These are phyloP conservation scores for Eurystomus glaucurus DNA, from an alignment of 2,797 vertebrate genomes.

Conservation along the genomic window DNA sequence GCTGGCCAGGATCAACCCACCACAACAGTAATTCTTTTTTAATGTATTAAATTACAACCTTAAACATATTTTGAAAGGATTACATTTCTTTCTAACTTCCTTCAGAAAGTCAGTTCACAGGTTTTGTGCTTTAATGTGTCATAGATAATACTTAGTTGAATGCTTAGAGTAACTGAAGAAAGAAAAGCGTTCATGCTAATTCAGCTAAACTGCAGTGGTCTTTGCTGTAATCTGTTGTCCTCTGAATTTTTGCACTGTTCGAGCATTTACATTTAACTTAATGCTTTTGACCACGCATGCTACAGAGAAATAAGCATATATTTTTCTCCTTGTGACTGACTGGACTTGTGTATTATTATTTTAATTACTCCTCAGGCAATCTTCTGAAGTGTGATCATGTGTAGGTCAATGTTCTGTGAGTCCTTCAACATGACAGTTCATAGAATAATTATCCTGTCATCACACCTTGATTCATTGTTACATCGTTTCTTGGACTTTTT, in stretches of 20 bases:
- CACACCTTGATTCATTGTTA: slow-evolving; percentile 74
- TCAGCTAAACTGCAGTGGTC: slow-evolving; percentile 64
- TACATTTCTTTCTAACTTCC: slow-evolving; percentile 13
- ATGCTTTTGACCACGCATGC: slow-evolving; percentile 18
- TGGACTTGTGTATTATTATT: slow-evolving; percentile 60
- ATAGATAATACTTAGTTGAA: slow-evolving; percentile 62
- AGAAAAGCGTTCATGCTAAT: slow-evolving; percentile 61
- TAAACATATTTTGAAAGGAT: slow-evolving; percentile 35
- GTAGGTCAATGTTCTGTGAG: slow-evolving; percentile 72
- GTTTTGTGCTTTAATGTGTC: slow-evolving; percentile 59
- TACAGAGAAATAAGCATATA: slow-evolving; percentile 7
- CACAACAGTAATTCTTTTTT: background rate
- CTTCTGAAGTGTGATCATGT: slow-evolving; percentile 58
- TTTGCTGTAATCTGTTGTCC: slow-evolving; percentile 33
- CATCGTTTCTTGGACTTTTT: slow-evolving; percentile 63
- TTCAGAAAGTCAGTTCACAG: slow-evolving; percentile 57
- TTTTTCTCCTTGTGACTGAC: slow-evolving; percentile 43
- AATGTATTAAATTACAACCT: background rate
- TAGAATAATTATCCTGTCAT: slow-evolving; percentile 75
- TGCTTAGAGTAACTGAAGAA: slow-evolving; percentile 30
- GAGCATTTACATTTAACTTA: slow-evolving; percentile 47
- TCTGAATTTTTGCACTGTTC: slow-evolving; percentile 49
- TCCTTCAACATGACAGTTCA: slow-evolving; percentile 76
- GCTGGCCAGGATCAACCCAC: background rate
- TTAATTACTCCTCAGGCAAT: slow-evolving; percentile 80